Base-by-base conservation (phyloP, 2,888 invertebrate genomes). In the Melanchra persicariae region DNA sequence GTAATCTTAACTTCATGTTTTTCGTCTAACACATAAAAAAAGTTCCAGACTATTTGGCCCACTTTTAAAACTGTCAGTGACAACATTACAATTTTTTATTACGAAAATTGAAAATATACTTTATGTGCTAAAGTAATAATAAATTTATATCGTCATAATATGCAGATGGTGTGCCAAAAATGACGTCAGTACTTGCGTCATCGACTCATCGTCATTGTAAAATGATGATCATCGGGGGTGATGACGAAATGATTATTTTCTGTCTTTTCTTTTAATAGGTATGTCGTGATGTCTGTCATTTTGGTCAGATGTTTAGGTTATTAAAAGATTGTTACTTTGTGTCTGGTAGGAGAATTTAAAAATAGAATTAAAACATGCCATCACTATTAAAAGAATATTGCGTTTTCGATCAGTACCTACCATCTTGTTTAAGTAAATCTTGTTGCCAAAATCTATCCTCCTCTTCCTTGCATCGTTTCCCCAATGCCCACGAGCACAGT, bases 151-250 rank as follows among this genome's bases (percentile, higher is more conserved):
- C 71, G 70, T 80, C 77, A 78, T 73, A 68, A 67, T 60, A 64
- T 26, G 47, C 54, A 63, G 52, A 67, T 70, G 59, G n/a, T 58
- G 58, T 84, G 84, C 84, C 84, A 83, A 84, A 71, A 72, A 17
- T 84, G 85, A 85, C 65, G 85, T 83, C 81, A 81, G 43, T 4
- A 22, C n/a, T 17, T 79, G 75, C 83, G 60, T 10, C 62, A 47
- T 58, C 77, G 77, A 72, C 83, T 10, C 62, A 47, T 58, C 77
- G 77, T 76, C 83, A 75, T 73, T 37, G 55, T 52, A 57, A 70
- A 69, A 60, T 78, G 70, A 72, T 78, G 69, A 65, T 68, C 54
- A 69, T 61, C 37, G 26, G 26, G 37, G 51, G 40, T 70, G 52
- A 55, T 80, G 84, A 75, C 84, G 82, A 73, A 4, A 37, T 22